Conservation (phyloP, 2,888 invertebrate species). For the Willowsia nigromaculata region DNA sequence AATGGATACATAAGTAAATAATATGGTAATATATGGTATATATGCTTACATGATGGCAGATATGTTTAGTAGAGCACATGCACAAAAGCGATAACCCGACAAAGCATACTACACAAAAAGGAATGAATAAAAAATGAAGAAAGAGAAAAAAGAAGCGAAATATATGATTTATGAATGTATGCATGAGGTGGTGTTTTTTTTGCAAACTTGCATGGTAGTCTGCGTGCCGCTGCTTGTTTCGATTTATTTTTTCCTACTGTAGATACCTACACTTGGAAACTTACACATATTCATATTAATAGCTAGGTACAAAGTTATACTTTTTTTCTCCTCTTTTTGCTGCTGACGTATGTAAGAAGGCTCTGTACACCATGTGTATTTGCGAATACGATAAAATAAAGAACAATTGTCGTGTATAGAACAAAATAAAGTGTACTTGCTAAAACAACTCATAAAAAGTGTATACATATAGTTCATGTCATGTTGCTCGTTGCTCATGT, state of each 20-base stretch:
- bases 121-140: slow-evolving; percentile 34
- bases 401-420: background rate
- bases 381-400: background rate
- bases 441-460: slow-evolving; percentile 12
- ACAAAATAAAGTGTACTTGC: background rate
- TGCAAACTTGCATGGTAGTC: slow-evolving; percentile 58
- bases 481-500: slow-evolving; percentile 3
- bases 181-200: slow-evolving; percentile 51
- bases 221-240: slow-evolving; percentile 53
- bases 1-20: background rate
- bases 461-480: slow-evolving; percentile 4
- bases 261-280: background rate
- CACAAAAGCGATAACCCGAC: slow-evolving; percentile 67
- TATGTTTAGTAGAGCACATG: slow-evolving; percentile 26
- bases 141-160: slow-evolving; percentile 45
- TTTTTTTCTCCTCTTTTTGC: no score
- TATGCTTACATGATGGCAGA: background rate
- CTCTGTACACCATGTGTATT: background rate
- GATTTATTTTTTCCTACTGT: slow-evolving; percentile 37
- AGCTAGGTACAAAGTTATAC: no score
- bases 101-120: slow-evolving; percentile 20
- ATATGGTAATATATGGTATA: background rate
- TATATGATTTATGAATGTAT: slow-evolving; percentile 68
- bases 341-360: background rate
- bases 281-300: no score